Evolutionary conservation across 2,888 invertebrate species (phyloP).

Genomic region (Dynastes tityus): DNA sequence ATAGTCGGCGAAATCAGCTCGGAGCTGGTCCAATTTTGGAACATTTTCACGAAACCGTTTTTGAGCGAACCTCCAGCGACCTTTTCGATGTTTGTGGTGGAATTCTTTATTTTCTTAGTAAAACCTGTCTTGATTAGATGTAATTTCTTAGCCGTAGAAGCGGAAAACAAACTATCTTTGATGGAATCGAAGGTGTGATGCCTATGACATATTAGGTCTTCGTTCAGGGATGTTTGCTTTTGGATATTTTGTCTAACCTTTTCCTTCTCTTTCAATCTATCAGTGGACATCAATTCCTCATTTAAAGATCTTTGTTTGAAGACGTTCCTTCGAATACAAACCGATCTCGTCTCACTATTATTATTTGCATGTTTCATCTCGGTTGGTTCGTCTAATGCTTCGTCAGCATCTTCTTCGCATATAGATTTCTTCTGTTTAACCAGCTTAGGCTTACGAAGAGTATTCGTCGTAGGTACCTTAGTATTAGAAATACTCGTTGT

Average conservation of each 20-base stretch:
- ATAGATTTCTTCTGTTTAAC: conserved; percentile 92
- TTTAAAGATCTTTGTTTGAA: conserved; percentile 90
- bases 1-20: conserved; percentile 69
- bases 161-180: conserved; percentile 82
- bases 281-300: conserved; percentile 92
- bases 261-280: conserved; percentile 87
- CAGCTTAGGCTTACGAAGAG: conserved; percentile 76
- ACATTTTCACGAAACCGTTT: conserved; percentile 86
- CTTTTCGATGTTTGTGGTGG: conserved; percentile 87
- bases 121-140: conserved; percentile 85
- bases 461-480: conserved; percentile 52
- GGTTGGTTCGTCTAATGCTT: conserved; percentile 78
- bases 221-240: conserved; percentile 91
- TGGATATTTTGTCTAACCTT: conserved; percentile 86
- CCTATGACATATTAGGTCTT: conserved; percentile 82
- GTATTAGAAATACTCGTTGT: conserved; percentile 51
- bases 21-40: conserved; percentile 85
- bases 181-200: conserved; percentile 80
- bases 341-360: conserved; percentile 36
- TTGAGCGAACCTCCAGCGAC: conserved; percentile 80
- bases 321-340: conserved; percentile 73
- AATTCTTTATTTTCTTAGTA: conserved; percentile 87
- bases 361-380: conserved; percentile 76
- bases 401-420: conserved; percentile 81
- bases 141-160: conserved; percentile 82